Conservation (phyloP, 2,888 invertebrate species). For the Nemoura dubitans region DNA sequence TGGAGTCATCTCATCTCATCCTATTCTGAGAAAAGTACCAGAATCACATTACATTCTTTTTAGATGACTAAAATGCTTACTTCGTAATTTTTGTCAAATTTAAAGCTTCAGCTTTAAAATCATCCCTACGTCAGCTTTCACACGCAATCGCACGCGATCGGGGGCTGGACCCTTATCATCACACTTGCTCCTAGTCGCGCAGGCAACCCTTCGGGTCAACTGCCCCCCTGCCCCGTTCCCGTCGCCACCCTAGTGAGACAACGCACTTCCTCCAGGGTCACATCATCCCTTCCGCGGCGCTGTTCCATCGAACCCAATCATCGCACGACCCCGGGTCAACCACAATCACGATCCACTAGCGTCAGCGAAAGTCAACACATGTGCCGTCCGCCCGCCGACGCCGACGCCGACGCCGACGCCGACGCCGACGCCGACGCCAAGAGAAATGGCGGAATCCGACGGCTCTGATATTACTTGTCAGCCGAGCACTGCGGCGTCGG, state of each 20-base stretch:
- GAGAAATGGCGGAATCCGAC: constrained; percentile 23
- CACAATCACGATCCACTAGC: constrained; percentile 22
- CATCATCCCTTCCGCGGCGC: not conserved
- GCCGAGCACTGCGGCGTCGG: not conserved
- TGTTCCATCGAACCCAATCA: not conserved
- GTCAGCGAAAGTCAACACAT: constrained; percentile 39
- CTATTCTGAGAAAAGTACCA: too few species aligned
- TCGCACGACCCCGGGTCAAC: constrained; percentile 26
- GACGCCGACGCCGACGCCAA: not conserved
- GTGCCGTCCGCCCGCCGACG: not conserved
- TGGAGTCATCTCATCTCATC: too few species aligned
- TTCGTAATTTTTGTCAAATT: too few species aligned
- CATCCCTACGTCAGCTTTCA: too few species aligned
- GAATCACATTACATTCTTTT: too few species aligned
- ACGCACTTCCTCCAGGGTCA: not conserved
- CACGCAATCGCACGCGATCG: too few species aligned
- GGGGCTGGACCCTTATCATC: not conserved
- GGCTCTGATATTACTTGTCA: constrained; percentile 34
- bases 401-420: not conserved
- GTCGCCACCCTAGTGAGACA: not conserved
- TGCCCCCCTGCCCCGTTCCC: not conserved
- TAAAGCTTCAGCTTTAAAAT: too few species aligned
- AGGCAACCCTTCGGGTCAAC: not conserved
- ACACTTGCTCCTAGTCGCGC: not conserved
- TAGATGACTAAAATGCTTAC: too few species aligned